phyloP scores from a whole-genome alignment of 2,888 invertebrate genomes.

The Timandra comae region DNA sequence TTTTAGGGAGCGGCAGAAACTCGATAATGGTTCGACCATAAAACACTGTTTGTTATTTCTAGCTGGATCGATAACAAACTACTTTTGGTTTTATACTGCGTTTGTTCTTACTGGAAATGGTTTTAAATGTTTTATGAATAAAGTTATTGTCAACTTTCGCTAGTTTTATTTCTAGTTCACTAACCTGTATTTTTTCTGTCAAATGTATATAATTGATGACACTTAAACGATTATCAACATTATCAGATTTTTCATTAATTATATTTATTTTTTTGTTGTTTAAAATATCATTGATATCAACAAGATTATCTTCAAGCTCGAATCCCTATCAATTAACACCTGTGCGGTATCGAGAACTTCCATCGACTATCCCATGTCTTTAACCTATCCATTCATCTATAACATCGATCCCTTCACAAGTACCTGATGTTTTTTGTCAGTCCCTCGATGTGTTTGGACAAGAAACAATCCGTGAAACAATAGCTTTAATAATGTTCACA shows the following conservation, averaged over 20 bases:
- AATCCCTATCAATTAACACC: slow-evolving; percentile 17
- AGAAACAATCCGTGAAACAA: slow-evolving; percentile 65
- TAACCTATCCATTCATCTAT: slow-evolving; percentile 8
- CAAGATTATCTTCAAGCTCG: neutral
- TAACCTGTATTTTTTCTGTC: too few species aligned
- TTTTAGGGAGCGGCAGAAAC: slow-evolving; percentile 38
- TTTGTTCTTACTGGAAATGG: slow-evolving; percentile 19
- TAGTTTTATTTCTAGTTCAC: too few species aligned
- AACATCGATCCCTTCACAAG: slow-evolving; percentile 28
- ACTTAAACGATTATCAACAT: too few species aligned
- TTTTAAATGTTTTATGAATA: too few species aligned
- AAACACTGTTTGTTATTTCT: slow-evolving; percentile 61
- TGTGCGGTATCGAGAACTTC: slow-evolving; percentile 18
- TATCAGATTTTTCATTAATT: too few species aligned
- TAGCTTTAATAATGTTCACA: slow-evolving; percentile 46
- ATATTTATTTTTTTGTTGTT: too few species aligned
- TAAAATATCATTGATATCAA: too few species aligned
- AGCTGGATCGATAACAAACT: slow-evolving; percentile 55
- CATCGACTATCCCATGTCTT: slow-evolving; percentile 18
- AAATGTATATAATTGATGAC: too few species aligned
- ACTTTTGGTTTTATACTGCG: slow-evolving; percentile 21
- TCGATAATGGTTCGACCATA: slow-evolving; percentile 51
- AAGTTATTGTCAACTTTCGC: too few species aligned
- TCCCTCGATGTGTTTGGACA: slow-evolving; percentile 54
- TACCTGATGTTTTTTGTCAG: slow-evolving; percentile 72